Percentiles rank a stretch among this genome's conserved stretches.
These are phyloP conservation scores for Carabus problematicus DNA, from an alignment of 2,888 invertebrate species.

Conservation along the genomic window DNA sequence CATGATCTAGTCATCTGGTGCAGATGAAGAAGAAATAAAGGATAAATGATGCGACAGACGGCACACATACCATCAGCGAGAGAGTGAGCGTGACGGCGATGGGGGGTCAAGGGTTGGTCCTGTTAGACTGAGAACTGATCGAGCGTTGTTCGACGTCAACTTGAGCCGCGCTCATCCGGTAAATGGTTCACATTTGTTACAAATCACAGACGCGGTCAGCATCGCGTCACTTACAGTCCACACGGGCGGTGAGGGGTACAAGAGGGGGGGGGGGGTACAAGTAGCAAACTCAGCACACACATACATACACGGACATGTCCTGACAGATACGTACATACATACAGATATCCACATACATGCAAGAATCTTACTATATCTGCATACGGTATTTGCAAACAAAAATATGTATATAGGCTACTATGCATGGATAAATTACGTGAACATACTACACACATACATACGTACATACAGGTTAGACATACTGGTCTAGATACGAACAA, in stretches of 20 bases:
- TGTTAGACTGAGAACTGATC: conserved; percentile 46
- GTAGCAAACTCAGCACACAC: conserved; percentile 45
- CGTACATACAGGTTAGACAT: too few species aligned
- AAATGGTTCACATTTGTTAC: conserved; percentile 52
- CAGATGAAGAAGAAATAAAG: conserved; percentile 1
- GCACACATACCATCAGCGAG: background rate
- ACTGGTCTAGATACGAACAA: too few species aligned
- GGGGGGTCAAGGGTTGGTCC: conserved; percentile 46
- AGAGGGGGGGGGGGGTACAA: conserved; percentile 27
- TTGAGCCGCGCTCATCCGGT: conserved; percentile 48
- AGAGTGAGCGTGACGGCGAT: conserved; percentile 41
- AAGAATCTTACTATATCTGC: too few species aligned
- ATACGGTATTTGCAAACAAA: too few species aligned
- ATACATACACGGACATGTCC: too few species aligned
- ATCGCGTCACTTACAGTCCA: conserved; percentile 33
- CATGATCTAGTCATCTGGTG: background rate
- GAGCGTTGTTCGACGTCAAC: conserved; percentile 43
- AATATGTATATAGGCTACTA: too few species aligned
- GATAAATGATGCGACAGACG: background rate
- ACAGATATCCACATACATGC: too few species aligned
- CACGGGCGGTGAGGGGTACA: background rate
- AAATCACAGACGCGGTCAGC: conserved; percentile 49
- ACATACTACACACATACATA: too few species aligned
- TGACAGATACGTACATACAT: too few species aligned
- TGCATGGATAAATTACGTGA: too few species aligned